phyloP scores from a whole-genome alignment of 2,888 invertebrate species.

The Diloba caeruleocephala region DNA sequence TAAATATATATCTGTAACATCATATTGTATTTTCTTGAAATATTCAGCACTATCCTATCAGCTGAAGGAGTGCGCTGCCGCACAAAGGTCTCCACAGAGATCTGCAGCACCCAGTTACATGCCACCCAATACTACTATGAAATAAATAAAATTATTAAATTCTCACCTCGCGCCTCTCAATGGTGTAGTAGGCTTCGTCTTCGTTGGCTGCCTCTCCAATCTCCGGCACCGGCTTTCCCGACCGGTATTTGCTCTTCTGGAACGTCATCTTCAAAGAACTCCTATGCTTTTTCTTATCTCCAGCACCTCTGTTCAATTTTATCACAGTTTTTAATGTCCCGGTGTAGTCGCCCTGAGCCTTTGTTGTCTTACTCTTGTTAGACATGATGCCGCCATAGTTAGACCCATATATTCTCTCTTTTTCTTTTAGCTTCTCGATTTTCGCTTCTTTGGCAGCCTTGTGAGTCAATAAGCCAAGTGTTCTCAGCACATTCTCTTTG shows the following conservation, averaged over 20 bases:
- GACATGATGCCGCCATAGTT: slow-evolving; percentile 59
- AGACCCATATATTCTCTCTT: slow-evolving; percentile 74
- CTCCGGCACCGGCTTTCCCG: slow-evolving; percentile 86
- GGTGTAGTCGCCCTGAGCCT: slow-evolving; percentile 90
- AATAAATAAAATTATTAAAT: neutral
- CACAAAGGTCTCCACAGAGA: no score
- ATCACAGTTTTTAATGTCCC: slow-evolving; percentile 96
- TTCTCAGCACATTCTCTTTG: slow-evolving; percentile 93
- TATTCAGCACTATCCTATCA: no score
- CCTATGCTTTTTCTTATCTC: slow-evolving; percentile 90
- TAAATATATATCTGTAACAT: no score
- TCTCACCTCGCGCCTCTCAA: slow-evolving; percentile 89
- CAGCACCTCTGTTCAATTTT: slow-evolving; percentile 91
- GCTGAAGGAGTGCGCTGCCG: no score
- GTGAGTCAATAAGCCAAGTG: slow-evolving; percentile 93
- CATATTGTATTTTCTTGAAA: no score
- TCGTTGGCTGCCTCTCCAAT: slow-evolving; percentile 73
- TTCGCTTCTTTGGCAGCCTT: slow-evolving; percentile 92
- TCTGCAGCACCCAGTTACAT: no score
- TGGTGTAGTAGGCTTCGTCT: slow-evolving; percentile 91
- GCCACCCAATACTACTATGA: neutral
- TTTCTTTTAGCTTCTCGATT: slow-evolving; percentile 88
- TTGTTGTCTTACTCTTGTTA: slow-evolving; percentile 70
- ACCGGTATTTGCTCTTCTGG: slow-evolving; percentile 91
- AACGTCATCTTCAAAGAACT: slow-evolving; percentile 94